A percentile compares a stretch with the other conserved stretches of the same genome.
phyloP scores from a whole-genome alignment of 2,113 vertebrate genomes.

The Athene noctua region DNA sequence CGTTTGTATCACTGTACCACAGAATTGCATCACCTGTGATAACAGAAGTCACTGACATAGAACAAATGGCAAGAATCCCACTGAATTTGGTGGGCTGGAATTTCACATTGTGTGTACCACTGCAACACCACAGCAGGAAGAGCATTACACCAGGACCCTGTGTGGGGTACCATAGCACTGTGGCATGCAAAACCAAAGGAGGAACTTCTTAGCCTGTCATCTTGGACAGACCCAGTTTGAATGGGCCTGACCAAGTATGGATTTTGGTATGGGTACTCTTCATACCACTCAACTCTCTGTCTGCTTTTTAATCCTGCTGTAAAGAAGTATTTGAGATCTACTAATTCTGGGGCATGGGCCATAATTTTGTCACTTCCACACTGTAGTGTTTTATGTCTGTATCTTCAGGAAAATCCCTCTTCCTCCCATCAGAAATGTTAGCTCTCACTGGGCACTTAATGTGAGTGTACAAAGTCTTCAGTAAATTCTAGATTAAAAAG shows the following conservation, averaged over 20 bases:
- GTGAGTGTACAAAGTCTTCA: not conserved
- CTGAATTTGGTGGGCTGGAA: not conserved
- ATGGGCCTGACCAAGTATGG: not conserved
- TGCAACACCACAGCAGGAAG: not conserved
- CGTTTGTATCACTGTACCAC: not conserved
- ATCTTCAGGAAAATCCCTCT: not conserved
- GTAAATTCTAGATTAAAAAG: not conserved
- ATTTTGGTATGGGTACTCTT: not conserved
- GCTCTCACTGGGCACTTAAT: not conserved
- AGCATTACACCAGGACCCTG: not conserved
- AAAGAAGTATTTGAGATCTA: not conserved
- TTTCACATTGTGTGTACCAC: not conserved
- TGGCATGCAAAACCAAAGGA: not conserved
- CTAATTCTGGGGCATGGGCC: not conserved
- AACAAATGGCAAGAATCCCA: not conserved
- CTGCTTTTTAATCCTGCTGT: not conserved
- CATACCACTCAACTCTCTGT: rapidly evolving
- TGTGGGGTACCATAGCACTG: not conserved
- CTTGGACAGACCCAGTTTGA: not conserved
- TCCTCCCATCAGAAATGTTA: not conserved
- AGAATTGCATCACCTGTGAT: conserved; percentile 9
- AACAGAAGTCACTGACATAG: not conserved
- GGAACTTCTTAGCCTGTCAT: not conserved
- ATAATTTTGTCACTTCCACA: not conserved
- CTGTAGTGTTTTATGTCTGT: not conserved